These are phyloP conservation scores for Apogon talboti DNA, from an alignment of 2,797 vertebrate species.

Conservation along the genomic window DNA sequence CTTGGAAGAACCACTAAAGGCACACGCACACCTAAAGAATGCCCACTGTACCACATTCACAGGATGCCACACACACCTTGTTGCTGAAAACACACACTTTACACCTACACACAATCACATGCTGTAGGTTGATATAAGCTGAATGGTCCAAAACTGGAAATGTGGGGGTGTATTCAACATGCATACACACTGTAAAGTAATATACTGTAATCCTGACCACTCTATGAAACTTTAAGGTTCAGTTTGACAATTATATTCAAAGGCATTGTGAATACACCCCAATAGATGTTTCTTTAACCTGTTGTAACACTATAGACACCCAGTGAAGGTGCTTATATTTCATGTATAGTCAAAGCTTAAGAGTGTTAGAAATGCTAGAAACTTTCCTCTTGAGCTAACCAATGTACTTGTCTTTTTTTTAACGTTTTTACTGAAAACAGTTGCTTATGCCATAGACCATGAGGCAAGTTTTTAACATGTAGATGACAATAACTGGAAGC, in stretches of 20 bases:
- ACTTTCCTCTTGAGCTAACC: slow-evolving; percentile 70
- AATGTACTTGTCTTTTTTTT: slow-evolving; percentile 69
- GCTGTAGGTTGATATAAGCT: slow-evolving; percentile 67
- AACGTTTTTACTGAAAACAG: slow-evolving; percentile 78
- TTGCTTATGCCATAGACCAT: slow-evolving; percentile 54
- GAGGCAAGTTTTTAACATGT: slow-evolving; percentile 65
- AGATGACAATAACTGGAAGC: slow-evolving; percentile 59
- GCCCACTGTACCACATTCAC: slow-evolving; percentile 48
- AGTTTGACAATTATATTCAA: slow-evolving; percentile 36
- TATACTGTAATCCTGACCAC: slow-evolving; percentile 58
- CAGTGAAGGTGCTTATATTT: slow-evolving; percentile 58
- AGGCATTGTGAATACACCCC: slow-evolving; percentile 68
- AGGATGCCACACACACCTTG: slow-evolving; percentile 35
- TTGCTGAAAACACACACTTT: slow-evolving; percentile 51
- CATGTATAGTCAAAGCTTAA: slow-evolving; percentile 67
- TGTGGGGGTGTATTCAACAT: slow-evolving; percentile 62
- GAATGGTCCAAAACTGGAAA: slow-evolving; percentile 72
- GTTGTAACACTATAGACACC: slow-evolving; percentile 68
- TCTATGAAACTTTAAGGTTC: slow-evolving; percentile 52
- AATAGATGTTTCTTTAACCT: slow-evolving; percentile 59
- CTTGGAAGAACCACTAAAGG: slow-evolving; percentile 33
- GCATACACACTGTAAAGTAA: slow-evolving; percentile 64
- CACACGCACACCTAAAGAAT: slow-evolving; percentile 52
- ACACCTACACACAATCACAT: slow-evolving; percentile 59
- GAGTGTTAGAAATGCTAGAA: slow-evolving; percentile 66